Evolutionary conservation across 1,140 invertebrate genomes (phyloP).

Genomic region (Euschistus heros): DNA sequence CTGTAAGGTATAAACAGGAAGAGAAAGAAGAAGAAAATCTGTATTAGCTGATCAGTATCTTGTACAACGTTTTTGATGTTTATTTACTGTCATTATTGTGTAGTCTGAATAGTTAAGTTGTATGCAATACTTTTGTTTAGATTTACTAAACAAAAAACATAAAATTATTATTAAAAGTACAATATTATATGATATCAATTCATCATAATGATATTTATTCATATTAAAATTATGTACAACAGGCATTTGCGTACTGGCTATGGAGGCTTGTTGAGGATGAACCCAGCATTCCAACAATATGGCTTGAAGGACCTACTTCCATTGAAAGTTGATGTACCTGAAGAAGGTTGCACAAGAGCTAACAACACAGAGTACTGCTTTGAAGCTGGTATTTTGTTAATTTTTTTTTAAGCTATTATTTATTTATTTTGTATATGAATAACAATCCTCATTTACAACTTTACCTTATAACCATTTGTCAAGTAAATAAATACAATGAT

Average conservation of each 20-base stretch:
- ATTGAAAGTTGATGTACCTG: conserved; percentile 76
- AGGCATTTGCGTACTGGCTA: conserved; percentile 68
- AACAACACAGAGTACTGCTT: conserved; percentile 84
- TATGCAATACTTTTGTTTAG: too few species aligned
- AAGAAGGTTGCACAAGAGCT: conserved; percentile 80
- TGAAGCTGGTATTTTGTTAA: conserved; percentile 63
- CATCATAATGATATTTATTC: too few species aligned
- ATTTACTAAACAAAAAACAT: too few species aligned
- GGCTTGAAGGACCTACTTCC: conserved; percentile 81
- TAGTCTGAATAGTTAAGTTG: too few species aligned
- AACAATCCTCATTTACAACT: not conserved
- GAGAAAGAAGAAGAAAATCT: too few species aligned
- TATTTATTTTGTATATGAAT: not conserved
- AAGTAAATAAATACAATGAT: not conserved
- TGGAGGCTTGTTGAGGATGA: conserved; percentile 70
- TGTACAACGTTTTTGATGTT: too few species aligned
- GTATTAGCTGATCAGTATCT: too few species aligned
- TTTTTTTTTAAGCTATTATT: too few species aligned
- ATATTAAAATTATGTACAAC: conserved; percentile 8
- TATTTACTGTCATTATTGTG: too few species aligned
- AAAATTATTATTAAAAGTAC: too few species aligned
- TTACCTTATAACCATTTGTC: not conserved
- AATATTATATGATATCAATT: too few species aligned
- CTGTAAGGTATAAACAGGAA: too few species aligned
- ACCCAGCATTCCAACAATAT: conserved; percentile 75